These are phyloP conservation scores for Craniophora ligustri DNA, from an alignment of 2,888 invertebrate species.

Conservation along the genomic window DNA sequence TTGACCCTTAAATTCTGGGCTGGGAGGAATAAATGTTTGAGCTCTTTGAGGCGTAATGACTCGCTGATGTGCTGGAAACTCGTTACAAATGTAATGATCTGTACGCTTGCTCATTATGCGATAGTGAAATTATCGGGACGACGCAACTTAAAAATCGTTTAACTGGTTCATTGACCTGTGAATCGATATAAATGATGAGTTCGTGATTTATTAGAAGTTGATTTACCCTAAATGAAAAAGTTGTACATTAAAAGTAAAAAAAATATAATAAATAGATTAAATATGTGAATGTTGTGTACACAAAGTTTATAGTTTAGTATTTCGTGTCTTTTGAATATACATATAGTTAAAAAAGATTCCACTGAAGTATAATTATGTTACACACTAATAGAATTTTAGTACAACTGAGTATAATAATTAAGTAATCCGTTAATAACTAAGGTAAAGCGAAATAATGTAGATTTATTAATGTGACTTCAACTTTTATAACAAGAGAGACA, in stretches of 20 bases:
- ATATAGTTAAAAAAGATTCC: too few species aligned
- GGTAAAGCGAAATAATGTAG: not conserved
- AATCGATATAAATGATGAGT: not conserved
- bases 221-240: not conserved
- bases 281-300: too few species aligned
- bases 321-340: too few species aligned
- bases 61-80: constrained; percentile 8
- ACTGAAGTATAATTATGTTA: too few species aligned
- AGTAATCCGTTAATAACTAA: not conserved
- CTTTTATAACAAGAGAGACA: not conserved
- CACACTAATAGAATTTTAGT: too few species aligned
- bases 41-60: too few species aligned
- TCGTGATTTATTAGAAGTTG: not conserved
- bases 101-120: not conserved
- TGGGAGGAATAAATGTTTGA: too few species aligned
- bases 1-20: too few species aligned
- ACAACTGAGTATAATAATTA: too few species aligned
- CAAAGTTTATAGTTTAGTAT: too few species aligned
- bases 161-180: not conserved
- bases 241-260: too few species aligned
- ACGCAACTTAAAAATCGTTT: not conserved
- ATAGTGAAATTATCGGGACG: not conserved
- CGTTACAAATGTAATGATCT: constrained; percentile 18
- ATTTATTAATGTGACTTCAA: not conserved
- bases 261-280: too few species aligned